Evolutionary conservation across 2,113 vertebrate genomes (phyloP).

Genomic region (Aphyosemion australe): DNA sequence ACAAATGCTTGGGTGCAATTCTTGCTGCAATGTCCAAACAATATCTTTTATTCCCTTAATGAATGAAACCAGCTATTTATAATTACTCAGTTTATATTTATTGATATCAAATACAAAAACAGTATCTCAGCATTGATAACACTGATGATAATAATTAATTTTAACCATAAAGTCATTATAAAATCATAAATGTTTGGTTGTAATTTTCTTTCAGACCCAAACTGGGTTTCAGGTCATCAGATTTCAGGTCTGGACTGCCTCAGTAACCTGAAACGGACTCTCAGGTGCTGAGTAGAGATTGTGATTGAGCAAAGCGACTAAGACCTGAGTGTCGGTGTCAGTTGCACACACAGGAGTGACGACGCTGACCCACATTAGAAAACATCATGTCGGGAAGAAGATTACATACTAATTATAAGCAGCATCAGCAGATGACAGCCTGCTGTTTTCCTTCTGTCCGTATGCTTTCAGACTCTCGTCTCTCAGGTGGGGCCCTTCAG

Average conservation of each 20-base stretch:
- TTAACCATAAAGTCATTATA: too few relatives aligned
- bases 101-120: too few relatives aligned
- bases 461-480: constrained; percentile 32
- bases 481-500: constrained; percentile 47
- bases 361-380: constrained; percentile 42
- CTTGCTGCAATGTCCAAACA: too few relatives aligned
- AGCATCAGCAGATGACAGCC: constrained; percentile 38
- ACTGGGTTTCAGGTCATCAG: constrained; percentile 3
- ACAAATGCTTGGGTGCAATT: too few relatives aligned
- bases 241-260: constrained; percentile 43
- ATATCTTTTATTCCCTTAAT: too few relatives aligned
- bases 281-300: constrained; percentile 53
- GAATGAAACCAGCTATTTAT: too few relatives aligned
- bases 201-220: too few relatives aligned
- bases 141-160: too few relatives aligned
- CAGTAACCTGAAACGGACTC: constrained; percentile 46
- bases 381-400: constrained; percentile 15
- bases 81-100: too few relatives aligned
- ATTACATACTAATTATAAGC: constrained; percentile 51
- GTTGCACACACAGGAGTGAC: constrained; percentile 23
- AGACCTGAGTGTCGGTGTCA: constrained; percentile 37
- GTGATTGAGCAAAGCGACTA: constrained; percentile 49
- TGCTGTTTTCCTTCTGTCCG: constrained; percentile 28
- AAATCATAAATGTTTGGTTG: too few relatives aligned
- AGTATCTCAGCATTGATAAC: too few relatives aligned